A percentile compares a stretch with the other conserved stretches of the same genome.
phyloP scores from a whole-genome alignment of 2,888 invertebrate genomes.

The Petrolisthes cinctipes region DNA sequence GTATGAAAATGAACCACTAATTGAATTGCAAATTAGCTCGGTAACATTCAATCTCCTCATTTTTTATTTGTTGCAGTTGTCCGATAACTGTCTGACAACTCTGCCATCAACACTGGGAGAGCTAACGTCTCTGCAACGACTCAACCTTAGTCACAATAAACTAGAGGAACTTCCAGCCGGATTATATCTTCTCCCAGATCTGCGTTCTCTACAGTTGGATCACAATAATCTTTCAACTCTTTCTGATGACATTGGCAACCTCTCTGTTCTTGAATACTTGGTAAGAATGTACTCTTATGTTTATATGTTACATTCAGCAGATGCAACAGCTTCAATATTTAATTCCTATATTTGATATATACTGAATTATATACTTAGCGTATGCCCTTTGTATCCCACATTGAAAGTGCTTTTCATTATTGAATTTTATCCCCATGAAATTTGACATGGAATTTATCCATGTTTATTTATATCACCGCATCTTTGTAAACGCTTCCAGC shows the following conservation, averaged over 20 bases:
- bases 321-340: too few species aligned
- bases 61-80: slow-evolving; percentile 75
- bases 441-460: too few species aligned
- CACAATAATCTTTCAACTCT: slow-evolving; percentile 80
- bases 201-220: slow-evolving; percentile 81
- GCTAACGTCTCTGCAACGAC: slow-evolving; percentile 78
- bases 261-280: slow-evolving; percentile 82
- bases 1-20: too few species aligned
- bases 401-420: too few species aligned
- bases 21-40: too few species aligned
- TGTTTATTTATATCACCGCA: too few species aligned
- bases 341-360: too few species aligned
- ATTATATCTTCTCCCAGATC: slow-evolving; percentile 79
- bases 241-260: slow-evolving; percentile 80
- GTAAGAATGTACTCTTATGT: slow-evolving; percentile 71
- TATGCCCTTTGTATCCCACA: too few species aligned
- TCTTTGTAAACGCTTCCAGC: too few species aligned
- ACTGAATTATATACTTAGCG: too few species aligned
- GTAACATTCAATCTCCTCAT: slow-evolving; percentile 8
- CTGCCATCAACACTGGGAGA: slow-evolving; percentile 82
- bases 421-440: too few species aligned
- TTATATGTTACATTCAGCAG: too few species aligned
- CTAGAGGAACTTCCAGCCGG: slow-evolving; percentile 77
- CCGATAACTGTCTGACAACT: slow-evolving; percentile 82
- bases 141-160: slow-evolving; percentile 83